phyloP scores from a whole-genome alignment of 1,140 invertebrate genomes.

The Drosophila obscura region DNA sequence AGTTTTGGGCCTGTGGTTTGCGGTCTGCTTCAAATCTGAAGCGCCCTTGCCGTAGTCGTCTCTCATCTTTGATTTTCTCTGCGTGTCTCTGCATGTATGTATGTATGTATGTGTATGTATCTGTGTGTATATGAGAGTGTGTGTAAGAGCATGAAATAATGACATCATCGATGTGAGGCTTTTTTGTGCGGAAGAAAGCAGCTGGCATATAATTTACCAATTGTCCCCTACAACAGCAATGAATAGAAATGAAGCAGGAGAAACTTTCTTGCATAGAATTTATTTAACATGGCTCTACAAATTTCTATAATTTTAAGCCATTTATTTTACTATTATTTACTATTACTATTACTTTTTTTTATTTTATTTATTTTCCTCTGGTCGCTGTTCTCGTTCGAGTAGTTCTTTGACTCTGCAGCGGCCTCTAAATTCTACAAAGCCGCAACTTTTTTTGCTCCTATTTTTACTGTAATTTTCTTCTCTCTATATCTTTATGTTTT shows the following conservation, averaged over 20 bases:
- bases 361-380: too few relatives aligned
- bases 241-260: neutral
- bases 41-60: constrained; percentile 5
- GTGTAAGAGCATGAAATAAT: constrained; percentile 26
- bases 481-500: too few relatives aligned
- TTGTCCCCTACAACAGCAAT: constrained; percentile 13
- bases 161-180: constrained; percentile 45
- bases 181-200: constrained; percentile 38
- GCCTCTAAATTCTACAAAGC: constrained; percentile 12
- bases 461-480: constrained; percentile 41
- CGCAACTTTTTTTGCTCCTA: neutral
- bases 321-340: too few relatives aligned
- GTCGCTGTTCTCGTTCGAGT: neutral
- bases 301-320: too few relatives aligned
- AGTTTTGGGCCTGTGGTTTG: too few relatives aligned
- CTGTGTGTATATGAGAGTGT: too few relatives aligned
- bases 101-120: too few relatives aligned
- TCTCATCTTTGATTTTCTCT: constrained; percentile 7
- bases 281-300: neutral
- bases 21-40: too few relatives aligned
- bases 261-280: constrained; percentile 3
- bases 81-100: too few relatives aligned
- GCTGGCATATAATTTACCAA: constrained; percentile 27
- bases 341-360: too few relatives aligned
- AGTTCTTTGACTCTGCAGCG: constrained; percentile 1